Evolutionary conservation across 1,140 invertebrate species (phyloP).

Genomic region (Conopomorpha cramerella): DNA sequence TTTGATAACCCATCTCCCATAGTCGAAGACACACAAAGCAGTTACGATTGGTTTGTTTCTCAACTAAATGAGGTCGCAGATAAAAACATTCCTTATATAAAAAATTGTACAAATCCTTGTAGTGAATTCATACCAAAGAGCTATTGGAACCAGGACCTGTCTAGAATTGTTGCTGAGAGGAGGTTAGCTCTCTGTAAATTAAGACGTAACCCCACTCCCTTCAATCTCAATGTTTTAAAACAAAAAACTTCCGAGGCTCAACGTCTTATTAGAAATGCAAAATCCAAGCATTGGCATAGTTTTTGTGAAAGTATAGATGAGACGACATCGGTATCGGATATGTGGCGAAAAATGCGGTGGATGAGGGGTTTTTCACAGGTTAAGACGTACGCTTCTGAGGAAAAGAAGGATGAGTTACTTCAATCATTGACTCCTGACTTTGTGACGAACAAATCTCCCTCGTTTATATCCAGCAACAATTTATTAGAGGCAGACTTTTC

Average conservation of each 20-base stretch:
- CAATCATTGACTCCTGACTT: not conserved
- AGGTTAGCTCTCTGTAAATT: too few relatives aligned
- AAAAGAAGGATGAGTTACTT: not conserved
- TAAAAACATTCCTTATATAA: too few relatives aligned
- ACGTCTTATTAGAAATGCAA: not conserved
- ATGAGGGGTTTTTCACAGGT: not conserved
- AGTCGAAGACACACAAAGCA: too few relatives aligned
- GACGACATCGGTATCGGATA: not conserved
- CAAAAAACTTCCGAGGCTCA: not conserved
- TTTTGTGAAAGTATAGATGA: not conserved
- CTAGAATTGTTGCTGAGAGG: too few relatives aligned
- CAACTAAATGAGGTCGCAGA: too few relatives aligned
- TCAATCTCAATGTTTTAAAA: not conserved
- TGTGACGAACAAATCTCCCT: not conserved
- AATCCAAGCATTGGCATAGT: not conserved
- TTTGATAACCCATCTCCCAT: too few relatives aligned
- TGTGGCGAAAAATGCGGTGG: conserved; percentile 2
- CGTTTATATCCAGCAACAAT: not conserved
- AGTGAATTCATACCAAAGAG: too few relatives aligned
- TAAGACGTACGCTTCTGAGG: not conserved
- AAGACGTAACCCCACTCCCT: not conserved
- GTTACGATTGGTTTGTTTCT: too few relatives aligned
- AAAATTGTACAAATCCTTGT: too few relatives aligned
- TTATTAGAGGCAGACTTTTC: not conserved
- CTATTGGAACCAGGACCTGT: too few relatives aligned